Percentiles rank a stretch among this genome's conserved stretches.
These are phyloP conservation scores for Pseudococcus viburni DNA, from an alignment of 2,888 invertebrate genomes.

Conservation along the genomic window DNA sequence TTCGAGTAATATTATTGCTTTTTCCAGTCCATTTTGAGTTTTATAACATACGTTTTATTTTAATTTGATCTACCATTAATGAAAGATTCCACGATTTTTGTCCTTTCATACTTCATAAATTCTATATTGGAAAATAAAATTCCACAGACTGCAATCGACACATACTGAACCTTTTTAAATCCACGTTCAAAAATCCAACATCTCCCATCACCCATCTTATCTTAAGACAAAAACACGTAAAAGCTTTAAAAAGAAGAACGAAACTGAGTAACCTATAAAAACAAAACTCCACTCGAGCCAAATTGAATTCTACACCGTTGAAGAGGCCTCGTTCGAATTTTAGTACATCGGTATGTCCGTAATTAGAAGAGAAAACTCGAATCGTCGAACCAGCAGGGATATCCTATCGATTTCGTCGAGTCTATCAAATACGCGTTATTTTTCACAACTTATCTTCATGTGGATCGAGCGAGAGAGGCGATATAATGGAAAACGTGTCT, in stretches of 20 bases:
- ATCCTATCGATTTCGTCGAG: not conserved
- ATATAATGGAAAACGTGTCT: constrained; percentile 24
- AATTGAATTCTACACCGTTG: not conserved
- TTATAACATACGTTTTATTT: too few species aligned
- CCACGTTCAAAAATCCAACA: too few species aligned
- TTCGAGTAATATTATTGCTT: too few species aligned
- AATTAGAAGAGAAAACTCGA: not conserved
- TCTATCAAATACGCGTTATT: not conserved
- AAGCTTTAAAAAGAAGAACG: not conserved
- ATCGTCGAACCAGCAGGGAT: not conserved
- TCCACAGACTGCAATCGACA: too few species aligned
- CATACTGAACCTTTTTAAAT: too few species aligned
- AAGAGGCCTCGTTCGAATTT: not conserved
- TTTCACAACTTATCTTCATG: constrained; percentile 38
- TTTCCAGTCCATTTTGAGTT: too few species aligned
- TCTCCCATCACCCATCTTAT: too few species aligned
- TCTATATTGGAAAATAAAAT: too few species aligned
- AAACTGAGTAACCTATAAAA: not conserved
- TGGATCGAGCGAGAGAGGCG: not conserved
- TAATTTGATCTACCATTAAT: too few species aligned
- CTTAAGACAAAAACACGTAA: not conserved
- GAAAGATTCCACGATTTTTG: too few species aligned
- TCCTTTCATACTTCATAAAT: too few species aligned
- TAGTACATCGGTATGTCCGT: not conserved
- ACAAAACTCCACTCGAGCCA: not conserved